These are phyloP conservation scores for Nephila pilipes DNA, from an alignment of 1,140 invertebrate species.

Conservation along the genomic window DNA sequence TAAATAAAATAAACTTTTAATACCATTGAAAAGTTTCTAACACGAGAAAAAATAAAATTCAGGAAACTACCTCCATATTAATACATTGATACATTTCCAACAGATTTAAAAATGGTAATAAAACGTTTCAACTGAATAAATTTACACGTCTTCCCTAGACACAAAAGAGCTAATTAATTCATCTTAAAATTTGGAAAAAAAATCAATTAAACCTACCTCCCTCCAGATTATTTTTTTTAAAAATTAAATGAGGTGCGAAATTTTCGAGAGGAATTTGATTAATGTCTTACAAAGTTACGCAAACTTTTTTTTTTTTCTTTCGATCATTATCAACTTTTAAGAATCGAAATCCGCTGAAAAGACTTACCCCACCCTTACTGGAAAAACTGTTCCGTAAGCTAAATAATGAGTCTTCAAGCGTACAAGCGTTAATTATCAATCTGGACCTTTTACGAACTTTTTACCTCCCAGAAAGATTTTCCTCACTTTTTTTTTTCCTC, in stretches of 20 bases:
- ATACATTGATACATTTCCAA: neutral
- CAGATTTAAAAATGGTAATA: neutral
- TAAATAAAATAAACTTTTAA: neutral
- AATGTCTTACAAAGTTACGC: neutral
- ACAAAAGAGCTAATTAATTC: neutral
- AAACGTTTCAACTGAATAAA: neutral
- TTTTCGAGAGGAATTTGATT: conserved; percentile 10
- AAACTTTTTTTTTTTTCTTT: neutral
- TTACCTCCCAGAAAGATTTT: neutral
- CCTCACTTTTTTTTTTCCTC: neutral
- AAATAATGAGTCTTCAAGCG: neutral
- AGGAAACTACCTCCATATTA: neutral
- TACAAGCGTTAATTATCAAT: neutral
- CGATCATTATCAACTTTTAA: neutral
- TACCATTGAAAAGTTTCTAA: neutral
- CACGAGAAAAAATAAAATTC: neutral
- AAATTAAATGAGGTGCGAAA: conserved; percentile 21
- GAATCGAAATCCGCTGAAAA: neutral
- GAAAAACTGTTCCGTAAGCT: neutral
- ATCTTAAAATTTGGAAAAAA: neutral
- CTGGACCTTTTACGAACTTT: neutral
- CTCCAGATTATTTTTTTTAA: neutral
- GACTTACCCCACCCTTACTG: neutral
- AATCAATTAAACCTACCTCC: neutral
- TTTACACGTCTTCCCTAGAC: neutral